Evolutionary conservation across 2,113 vertebrate species (phyloP), one percentile per base, ranked within the genome.

Genomic region (Sardina pilchardus): DNA sequence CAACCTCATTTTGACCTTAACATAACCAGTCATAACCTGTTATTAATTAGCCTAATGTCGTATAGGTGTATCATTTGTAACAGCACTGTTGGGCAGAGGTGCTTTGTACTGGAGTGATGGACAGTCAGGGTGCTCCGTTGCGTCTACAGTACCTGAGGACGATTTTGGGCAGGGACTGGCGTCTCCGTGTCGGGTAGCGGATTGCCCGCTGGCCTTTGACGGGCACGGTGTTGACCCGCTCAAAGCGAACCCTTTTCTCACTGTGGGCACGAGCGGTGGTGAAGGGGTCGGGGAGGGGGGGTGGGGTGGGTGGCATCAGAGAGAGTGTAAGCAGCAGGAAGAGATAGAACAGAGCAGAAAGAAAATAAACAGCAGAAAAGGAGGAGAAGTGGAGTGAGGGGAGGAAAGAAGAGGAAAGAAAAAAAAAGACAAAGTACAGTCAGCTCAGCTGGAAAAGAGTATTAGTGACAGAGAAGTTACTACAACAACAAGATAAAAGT

Each of bases 151-250:
- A 91, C 91, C 91, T 91, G 89, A 91, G 89, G 67, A 91, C 82
- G 63, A 89, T 83, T 85, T 90, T 88, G 83, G 91, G 88, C 83
- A 91, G 90, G 17, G 91, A 91, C 84, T 88, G 91, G 56, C 94
- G 95, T 93, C 97, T 97, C 81, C 96, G 94, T 82, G 96, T 94
- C 88, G 91, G 95, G 87, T 95, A 96, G 92, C 93, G 92, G 89
- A 95, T 96, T 89, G 91, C 93, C 90, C 93, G 95, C 91, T 94
- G 94, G 85, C 97, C 97, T 45, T 93, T 94, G 84, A 95, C 89
- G n/a, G 98, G 97, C 91, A 99, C 93, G 39, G 98, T 98, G 93
- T 97, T 97, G 94, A 97, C 95, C 87, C 94, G 95, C 89, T 97
- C 95, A 94, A 98, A 99, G 86, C 86, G 97, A 59, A 99, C 98